Evolutionary conservation across 2,797 vertebrate genomes (phyloP).

Genomic region (Crax fasciolata): DNA sequence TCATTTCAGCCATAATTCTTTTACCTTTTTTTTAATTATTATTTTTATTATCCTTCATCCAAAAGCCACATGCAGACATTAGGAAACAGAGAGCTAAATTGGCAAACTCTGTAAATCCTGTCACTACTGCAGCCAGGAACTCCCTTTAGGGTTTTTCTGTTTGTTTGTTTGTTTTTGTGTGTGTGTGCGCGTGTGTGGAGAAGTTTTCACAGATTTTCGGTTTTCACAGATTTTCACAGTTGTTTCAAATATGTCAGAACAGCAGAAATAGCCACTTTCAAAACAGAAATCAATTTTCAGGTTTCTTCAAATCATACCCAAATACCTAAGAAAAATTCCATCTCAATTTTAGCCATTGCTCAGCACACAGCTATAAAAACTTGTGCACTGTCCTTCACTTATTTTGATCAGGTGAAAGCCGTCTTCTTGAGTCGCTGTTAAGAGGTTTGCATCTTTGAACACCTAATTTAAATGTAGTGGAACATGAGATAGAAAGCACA

Average conservation of each 20-base stretch:
- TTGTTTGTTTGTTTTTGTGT: background rate
- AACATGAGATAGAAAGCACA: background rate
- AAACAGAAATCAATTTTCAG: background rate
- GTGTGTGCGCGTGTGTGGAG: too few relatives aligned
- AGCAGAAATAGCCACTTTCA: background rate
- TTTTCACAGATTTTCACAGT: background rate
- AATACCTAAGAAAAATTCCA: background rate
- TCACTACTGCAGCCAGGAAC: background rate
- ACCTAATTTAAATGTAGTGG: background rate
- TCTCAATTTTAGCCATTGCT: background rate
- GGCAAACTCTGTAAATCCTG: background rate
- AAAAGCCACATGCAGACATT: background rate
- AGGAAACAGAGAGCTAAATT: background rate
- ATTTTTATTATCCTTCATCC: background rate
- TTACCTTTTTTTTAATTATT: background rate
- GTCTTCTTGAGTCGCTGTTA: background rate
- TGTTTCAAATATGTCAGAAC: background rate
- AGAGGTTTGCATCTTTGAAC: background rate
- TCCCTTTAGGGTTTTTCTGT: background rate
- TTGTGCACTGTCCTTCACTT: background rate
- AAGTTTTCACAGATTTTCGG: background rate
- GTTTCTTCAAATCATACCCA: background rate
- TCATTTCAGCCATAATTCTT: background rate
- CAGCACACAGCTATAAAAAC: background rate
- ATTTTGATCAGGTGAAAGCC: background rate